Percentiles rank a stretch among this genome's conserved stretches.
phyloP scores from a whole-genome alignment of 2,113 vertebrate species.

The Myotis brandtii region DNA sequence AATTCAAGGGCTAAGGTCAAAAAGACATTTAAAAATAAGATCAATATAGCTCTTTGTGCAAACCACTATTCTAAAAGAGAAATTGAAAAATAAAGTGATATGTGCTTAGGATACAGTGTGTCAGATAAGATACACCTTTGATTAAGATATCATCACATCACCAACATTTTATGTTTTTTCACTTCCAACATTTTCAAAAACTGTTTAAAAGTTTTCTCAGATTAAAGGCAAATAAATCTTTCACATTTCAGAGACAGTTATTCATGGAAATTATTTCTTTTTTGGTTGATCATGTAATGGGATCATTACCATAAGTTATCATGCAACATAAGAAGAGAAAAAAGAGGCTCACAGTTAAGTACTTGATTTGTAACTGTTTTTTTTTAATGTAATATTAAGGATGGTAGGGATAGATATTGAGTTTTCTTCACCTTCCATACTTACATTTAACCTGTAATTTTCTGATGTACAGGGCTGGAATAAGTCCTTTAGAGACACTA shows the following conservation, averaged over 20 bases:
- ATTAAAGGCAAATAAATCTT: conserved; percentile 28
- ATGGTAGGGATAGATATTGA: not conserved
- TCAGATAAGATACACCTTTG: not conserved
- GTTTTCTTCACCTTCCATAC: not conserved
- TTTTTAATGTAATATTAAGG: not conserved
- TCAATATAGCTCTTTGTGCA: not conserved
- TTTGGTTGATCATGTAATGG: not conserved
- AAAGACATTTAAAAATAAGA: not conserved
- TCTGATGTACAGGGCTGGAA: not conserved
- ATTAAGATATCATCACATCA: not conserved
- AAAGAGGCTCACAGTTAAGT: not conserved
- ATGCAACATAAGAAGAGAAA: not conserved
- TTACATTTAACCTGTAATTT: conserved; percentile 15
- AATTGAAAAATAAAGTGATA: conserved; percentile 19
- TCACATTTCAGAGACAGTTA: not conserved
- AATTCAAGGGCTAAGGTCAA: conserved; percentile 41
- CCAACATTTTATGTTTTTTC: not conserved
- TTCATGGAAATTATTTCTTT: conserved; percentile 26
- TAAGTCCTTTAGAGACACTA: not conserved
- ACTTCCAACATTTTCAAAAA: not conserved
- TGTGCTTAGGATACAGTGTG: not conserved
- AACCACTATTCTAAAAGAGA: not conserved
- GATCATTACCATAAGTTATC: not conserved
- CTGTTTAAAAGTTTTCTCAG: not conserved
- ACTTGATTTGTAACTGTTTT: not conserved